These are phyloP conservation scores for Physella acuta DNA, from an alignment of 1,140 invertebrate genomes.

Conservation along the genomic window DNA sequence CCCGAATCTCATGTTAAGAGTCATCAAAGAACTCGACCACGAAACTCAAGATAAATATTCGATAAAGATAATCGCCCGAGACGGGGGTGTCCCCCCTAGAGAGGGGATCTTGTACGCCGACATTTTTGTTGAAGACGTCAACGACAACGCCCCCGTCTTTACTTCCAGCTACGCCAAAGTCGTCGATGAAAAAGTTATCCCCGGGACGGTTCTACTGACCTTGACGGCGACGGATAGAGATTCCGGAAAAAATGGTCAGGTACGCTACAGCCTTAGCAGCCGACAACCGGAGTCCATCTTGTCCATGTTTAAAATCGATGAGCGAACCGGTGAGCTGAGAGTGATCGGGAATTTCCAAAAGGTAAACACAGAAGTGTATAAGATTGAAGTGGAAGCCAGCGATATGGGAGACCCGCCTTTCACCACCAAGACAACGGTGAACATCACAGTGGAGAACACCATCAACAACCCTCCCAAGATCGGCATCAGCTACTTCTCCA, in stretches of 20 bases:
- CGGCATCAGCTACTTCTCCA: slow-evolving; percentile 41
- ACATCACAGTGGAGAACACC: slow-evolving; percentile 50
- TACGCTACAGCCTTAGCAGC: slow-evolving; percentile 77
- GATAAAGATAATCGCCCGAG: slow-evolving; percentile 42
- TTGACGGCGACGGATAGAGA: slow-evolving; percentile 91
- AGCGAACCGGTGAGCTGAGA: slow-evolving; percentile 38
- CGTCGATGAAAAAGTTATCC: slow-evolving; percentile 66
- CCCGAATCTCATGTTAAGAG: slow-evolving; percentile 40
- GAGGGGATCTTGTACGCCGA: slow-evolving; percentile 34
- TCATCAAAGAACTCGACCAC: slow-evolving; percentile 43
- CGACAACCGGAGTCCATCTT: slow-evolving; percentile 56
- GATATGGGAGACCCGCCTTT: slow-evolving; percentile 39
- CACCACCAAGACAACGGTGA: slow-evolving; percentile 44
- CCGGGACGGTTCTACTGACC: slow-evolving; percentile 82
- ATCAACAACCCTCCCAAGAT: slow-evolving; percentile 53
- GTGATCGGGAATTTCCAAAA: slow-evolving; percentile 38
- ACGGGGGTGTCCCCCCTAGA: slow-evolving; percentile 62
- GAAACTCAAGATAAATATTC: slow-evolving; percentile 40
- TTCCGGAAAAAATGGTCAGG: slow-evolving; percentile 93
- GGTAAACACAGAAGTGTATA: slow-evolving; percentile 35
- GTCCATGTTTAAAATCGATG: slow-evolving; percentile 41
- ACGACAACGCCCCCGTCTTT: slow-evolving; percentile 53
- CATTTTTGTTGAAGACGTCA: slow-evolving; percentile 64
- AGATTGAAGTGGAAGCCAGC: slow-evolving; percentile 38
- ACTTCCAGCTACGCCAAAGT: slow-evolving; percentile 76